Conservation (phyloP, 2,797 vertebrate genomes). For the Esox masquinongy region DNA sequence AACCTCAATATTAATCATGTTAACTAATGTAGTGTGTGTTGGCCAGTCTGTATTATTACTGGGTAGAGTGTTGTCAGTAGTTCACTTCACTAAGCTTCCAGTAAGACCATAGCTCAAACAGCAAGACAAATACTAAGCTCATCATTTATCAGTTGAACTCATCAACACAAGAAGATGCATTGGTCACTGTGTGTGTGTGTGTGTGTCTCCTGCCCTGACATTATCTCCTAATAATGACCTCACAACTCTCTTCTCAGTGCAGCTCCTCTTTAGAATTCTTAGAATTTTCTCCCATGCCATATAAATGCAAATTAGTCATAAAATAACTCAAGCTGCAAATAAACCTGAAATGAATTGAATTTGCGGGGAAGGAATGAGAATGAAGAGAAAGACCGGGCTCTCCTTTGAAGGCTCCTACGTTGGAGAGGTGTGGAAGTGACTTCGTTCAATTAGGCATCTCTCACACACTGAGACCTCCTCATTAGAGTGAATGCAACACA, state of each 20-base stretch:
- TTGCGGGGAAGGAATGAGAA: slow-evolving; percentile 14
- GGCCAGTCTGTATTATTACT: slow-evolving; percentile 8
- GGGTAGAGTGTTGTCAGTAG: neutral
- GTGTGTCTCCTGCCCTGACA: neutral
- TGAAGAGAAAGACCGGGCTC: slow-evolving; percentile 24
- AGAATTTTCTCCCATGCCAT: slow-evolving; percentile 21
- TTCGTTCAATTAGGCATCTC: neutral
- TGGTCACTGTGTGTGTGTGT: neutral
- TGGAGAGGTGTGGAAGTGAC: slow-evolving; percentile 26
- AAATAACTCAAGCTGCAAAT: slow-evolving; percentile 42
- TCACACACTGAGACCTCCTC: slow-evolving; percentile 15
- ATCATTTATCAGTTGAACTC: neutral
- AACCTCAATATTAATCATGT: neutral
- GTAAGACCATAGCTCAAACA: neutral
- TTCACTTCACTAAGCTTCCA: neutral
- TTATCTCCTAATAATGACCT: slow-evolving; percentile 15
- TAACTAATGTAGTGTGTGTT: slow-evolving; percentile 13
- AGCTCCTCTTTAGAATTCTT: slow-evolving; percentile 30
- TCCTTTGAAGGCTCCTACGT: slow-evolving; percentile 24
- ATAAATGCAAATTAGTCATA: slow-evolving; percentile 56
- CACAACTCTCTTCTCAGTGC: neutral
- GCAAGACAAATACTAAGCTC: neutral
- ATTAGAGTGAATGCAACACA: slow-evolving; percentile 7
- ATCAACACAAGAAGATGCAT: neutral
- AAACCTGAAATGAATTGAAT: slow-evolving; percentile 18